Evolutionary conservation across 2,888 invertebrate genomes (phyloP).

Genomic region (Xanthorhoe spadicearia): DNA sequence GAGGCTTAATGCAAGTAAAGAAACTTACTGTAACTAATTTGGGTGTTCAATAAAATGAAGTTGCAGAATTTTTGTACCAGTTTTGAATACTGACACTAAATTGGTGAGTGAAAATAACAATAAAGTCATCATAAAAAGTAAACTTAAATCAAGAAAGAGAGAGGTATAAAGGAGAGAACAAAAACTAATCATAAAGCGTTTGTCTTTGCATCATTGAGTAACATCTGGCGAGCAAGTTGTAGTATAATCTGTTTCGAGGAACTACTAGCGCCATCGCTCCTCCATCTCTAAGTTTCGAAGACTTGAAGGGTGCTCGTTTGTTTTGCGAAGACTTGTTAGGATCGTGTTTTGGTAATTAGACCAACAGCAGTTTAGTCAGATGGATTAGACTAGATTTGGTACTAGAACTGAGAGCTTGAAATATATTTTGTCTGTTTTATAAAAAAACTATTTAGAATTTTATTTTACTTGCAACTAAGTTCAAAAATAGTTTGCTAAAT

Average conservation of each 20-base stretch:
- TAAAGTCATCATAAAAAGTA: neutral
- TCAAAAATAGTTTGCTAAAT: no score
- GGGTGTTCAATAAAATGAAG: no score
- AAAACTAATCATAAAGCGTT: constrained; percentile 13
- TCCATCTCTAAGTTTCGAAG: neutral
- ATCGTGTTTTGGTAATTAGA: neutral
- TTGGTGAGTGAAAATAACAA: neutral
- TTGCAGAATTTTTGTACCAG: no score
- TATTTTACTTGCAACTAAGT: no score
- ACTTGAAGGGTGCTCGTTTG: constrained; percentile 16
- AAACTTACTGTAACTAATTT: no score
- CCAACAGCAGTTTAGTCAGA: neutral
- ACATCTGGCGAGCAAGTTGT: constrained; percentile 21
- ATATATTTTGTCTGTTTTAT: no score
- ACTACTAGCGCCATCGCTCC: constrained; percentile 23
- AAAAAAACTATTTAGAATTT: no score
- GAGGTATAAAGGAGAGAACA: neutral
- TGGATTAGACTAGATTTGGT: no score
- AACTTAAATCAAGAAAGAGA: neutral
- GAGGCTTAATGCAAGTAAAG: no score
- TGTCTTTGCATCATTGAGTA: constrained; percentile 14
- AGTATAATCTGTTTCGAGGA: constrained; percentile 23
- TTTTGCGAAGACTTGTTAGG: constrained; percentile 1
- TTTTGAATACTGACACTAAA: no score
- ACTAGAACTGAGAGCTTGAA: no score